These are phyloP conservation scores for Chymomyza amoena DNA, from an alignment of 2,888 invertebrate species.

Conservation along the genomic window DNA sequence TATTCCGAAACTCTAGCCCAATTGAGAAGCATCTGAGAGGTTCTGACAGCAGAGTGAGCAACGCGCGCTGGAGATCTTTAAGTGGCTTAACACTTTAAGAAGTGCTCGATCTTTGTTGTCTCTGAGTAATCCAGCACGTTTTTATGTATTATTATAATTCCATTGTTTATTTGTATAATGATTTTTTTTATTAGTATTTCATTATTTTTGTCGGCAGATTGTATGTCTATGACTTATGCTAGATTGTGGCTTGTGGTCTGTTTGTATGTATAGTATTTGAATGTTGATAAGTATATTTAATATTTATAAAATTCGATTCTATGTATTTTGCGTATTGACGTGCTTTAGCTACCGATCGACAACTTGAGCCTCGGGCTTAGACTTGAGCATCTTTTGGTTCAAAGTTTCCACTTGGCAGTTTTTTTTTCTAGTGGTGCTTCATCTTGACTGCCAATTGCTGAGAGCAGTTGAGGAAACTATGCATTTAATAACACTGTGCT, in stretches of 20 bases:
- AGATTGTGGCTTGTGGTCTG: background rate
- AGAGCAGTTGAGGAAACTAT: background rate
- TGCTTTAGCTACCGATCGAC: background rate
- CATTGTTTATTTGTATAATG: background rate
- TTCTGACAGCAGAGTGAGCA: background rate
- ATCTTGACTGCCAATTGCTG: background rate
- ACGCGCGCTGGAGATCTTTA: background rate
- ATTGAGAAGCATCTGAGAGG: background rate
- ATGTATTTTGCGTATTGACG: background rate
- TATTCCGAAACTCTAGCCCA: background rate
- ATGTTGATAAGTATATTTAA: background rate
- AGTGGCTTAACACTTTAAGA: background rate
- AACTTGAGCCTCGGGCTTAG: background rate
- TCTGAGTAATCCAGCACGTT: background rate
- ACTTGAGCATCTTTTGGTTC: background rate
- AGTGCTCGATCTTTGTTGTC: background rate
- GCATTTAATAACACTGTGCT: background rate
- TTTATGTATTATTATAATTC: background rate
- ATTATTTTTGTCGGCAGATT: no score
- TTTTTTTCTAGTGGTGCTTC: background rate
- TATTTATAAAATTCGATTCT: background rate
- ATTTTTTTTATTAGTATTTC: background rate
- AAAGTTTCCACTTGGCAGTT: background rate
- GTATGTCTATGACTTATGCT: background rate
- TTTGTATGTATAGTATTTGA: background rate